These are phyloP conservation scores for Choloepus didactylus DNA, from an alignment of 2,797 vertebrate species.

Conservation along the genomic window DNA sequence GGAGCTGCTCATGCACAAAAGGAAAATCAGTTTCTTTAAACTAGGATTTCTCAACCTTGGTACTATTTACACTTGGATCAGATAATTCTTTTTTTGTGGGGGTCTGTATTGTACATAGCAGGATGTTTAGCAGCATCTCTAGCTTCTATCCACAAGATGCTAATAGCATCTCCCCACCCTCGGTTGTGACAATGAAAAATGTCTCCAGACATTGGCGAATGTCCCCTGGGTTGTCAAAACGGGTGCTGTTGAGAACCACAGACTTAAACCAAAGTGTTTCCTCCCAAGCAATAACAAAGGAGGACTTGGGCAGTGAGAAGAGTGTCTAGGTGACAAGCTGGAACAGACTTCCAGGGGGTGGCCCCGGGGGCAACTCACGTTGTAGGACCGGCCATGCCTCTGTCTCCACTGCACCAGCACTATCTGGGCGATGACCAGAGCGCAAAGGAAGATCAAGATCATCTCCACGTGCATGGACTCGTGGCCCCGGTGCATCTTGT, in stretches of 20 bases:
- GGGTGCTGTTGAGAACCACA: background rate
- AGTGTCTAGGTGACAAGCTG: background rate
- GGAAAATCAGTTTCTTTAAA: background rate
- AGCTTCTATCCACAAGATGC: background rate
- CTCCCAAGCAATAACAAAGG: conserved; percentile 67
- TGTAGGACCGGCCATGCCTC: conserved; percentile 87
- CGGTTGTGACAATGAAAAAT: background rate
- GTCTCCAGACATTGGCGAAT: background rate
- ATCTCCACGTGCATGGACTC: conserved; percentile 89
- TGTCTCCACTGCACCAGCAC: conserved; percentile 90
- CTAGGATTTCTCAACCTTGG: background rate
- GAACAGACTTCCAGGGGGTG: background rate
- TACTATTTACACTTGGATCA: background rate
- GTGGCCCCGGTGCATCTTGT: conserved; percentile 86
- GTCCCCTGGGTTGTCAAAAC: background rate
- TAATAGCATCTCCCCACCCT: background rate
- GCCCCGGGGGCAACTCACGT: conserved; percentile 73
- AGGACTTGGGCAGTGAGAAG: background rate
- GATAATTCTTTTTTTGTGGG: background rate
- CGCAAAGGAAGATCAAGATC: conserved; percentile 88
- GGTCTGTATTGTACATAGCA: background rate
- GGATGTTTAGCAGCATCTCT: background rate
- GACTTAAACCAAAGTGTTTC: conserved; percentile 46
- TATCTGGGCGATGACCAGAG: conserved; percentile 87
- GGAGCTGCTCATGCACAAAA: background rate